A percentile compares a stretch with the other conserved stretches of the same genome.
phyloP scores from a whole-genome alignment of 2,797 vertebrate species.

The Cryptoblepharus egeriae region DNA sequence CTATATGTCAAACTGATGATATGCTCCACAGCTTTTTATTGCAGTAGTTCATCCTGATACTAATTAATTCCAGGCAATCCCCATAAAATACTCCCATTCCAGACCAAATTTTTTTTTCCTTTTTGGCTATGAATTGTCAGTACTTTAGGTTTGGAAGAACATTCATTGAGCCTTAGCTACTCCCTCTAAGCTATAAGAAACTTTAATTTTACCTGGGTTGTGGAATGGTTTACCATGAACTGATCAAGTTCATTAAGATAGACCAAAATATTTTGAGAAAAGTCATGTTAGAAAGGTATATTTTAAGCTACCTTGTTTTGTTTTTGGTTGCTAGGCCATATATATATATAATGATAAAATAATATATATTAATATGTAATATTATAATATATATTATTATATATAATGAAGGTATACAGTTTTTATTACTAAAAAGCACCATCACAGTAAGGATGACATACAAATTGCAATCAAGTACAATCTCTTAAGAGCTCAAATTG shows the following conservation, averaged over 20 bases:
- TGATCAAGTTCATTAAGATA: not conserved
- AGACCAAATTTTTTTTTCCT: conserved; percentile 1
- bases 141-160: not conserved
- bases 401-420: too few species aligned
- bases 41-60: accelerated
- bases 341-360: too few species aligned
- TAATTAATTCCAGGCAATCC: not conserved
- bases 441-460: too few species aligned
- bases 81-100: not conserved
- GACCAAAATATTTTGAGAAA: not conserved
- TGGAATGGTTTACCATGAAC: not conserved
- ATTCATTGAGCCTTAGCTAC: not conserved
- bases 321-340: not conserved
- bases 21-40: not conserved
- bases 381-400: too few species aligned
- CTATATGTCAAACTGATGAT: not conserved
- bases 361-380: too few species aligned
- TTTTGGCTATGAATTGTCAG: not conserved
- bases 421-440: too few species aligned
- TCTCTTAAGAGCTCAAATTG: too few species aligned
- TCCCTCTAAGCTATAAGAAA: not conserved
- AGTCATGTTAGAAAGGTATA: not conserved
- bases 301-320: not conserved
- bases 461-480: too few species aligned
- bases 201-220: not conserved